Evolutionary conservation across 1,140 invertebrate species (phyloP).

Genomic region (Drosophila dunni): DNA sequence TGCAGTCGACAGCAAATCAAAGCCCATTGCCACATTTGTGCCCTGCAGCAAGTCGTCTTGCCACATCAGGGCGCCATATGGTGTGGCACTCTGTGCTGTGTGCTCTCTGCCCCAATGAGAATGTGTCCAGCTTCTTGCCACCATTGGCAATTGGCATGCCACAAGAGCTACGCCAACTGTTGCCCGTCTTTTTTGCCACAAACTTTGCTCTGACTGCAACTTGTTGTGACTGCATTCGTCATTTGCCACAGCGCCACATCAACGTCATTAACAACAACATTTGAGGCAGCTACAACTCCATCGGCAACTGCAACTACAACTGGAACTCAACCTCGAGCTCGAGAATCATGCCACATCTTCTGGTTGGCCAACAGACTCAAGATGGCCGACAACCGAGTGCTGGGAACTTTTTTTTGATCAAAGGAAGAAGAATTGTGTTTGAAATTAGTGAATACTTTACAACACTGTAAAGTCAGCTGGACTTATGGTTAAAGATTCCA

Average conservation of each 20-base stretch:
- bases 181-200: conserved; percentile 22
- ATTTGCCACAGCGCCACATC: conserved; percentile 62
- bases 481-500: no score
- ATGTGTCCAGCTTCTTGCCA: conserved; percentile 40
- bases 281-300: conserved; percentile 20
- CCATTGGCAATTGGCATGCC: conserved; percentile 18
- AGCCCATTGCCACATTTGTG: conserved; percentile 31
- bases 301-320: conserved; percentile 30
- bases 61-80: conserved; percentile 34
- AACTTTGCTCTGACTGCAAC: conserved; percentile 52
- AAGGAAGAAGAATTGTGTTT: no score
- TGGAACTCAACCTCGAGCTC: conserved; percentile 33
- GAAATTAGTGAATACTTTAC: no score
- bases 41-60: conserved; percentile 22
- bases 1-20: conserved; percentile 57
- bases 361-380: conserved; percentile 71
- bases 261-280: conserved; percentile 68
- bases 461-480: no score
- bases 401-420: conserved; percentile 42
- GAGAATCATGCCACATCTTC: conserved; percentile 47
- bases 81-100: neutral
- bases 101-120: conserved; percentile 40
- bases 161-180: conserved; percentile 63
- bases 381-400: conserved; percentile 66
- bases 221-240: conserved; percentile 64